Conservation (phyloP, 2,888 invertebrate genomes). For the Hedya salicella region DNA sequence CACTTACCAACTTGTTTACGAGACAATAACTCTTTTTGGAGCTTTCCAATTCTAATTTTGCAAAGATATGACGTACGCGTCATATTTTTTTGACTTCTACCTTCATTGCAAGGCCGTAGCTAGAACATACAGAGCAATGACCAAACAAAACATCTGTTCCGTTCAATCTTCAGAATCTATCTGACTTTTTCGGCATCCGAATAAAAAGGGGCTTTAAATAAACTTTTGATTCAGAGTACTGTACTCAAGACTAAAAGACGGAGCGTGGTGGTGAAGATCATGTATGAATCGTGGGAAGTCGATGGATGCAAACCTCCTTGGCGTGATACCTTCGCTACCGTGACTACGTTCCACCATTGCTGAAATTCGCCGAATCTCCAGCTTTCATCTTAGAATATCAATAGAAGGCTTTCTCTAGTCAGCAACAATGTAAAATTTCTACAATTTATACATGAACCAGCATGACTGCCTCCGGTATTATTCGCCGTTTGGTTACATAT, state of each 20-base stretch:
- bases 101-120: conserved; percentile 4
- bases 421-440: not conserved
- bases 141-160: conserved; percentile 7
- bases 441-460: not conserved
- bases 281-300: no score
- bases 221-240: not conserved
- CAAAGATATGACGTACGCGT: not conserved
- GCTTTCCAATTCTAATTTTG: not conserved
- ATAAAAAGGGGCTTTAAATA: not conserved
- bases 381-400: not conserved
- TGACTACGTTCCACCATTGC: no score
- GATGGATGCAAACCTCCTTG: no score
- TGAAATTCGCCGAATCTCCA: not conserved
- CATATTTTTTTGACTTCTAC: not conserved
- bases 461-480: conserved; percentile 10
- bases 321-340: no score
- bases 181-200: not conserved
- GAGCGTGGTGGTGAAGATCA: no score
- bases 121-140: not conserved
- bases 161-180: not conserved
- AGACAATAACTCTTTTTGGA: not conserved
- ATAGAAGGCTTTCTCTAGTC: not conserved
- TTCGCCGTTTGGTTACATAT: conserved; percentile 17
- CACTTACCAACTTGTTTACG: not conserved
- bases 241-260: not conserved